Base-by-base conservation (phyloP, 2,888 invertebrate genomes). In the Crocallis elinguaria region DNA sequence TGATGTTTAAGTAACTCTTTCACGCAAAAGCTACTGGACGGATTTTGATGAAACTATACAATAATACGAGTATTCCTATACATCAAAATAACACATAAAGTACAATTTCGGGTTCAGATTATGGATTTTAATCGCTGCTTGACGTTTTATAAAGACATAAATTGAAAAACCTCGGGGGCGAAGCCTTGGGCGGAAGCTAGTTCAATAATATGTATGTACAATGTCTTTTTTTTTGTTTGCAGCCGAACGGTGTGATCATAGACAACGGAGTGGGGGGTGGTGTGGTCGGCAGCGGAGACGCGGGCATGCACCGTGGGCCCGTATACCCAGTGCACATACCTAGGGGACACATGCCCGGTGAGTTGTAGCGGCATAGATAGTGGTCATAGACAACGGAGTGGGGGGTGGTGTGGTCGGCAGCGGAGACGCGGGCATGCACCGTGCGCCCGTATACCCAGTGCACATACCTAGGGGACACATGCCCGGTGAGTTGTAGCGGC, bases 231-330 rank as follows among this genome's bases (percentile, higher is more conserved):
- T 1, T 27, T 27, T n/a, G 3, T 2, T 29, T 29, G 11, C 82
- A 90, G 90, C 87, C 87, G 4, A 90, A 89, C 77, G 89, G 90
- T 33, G 83, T 89, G 42, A 86, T 90, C 0, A 79, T 89, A 2
- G 90, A 90, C 72, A 82, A 77, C 45, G 90, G 90, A 0, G 88
- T 88, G 0, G 88, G 88, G 0, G 89, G 88, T 1, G 90, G 90
- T 0, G 80, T 88, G 9, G 89, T 88, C 0, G 90, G 90, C 25
- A 85, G 88, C 56, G 90, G 90, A 0, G 90, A 89, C 79, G 89
- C 89, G 3, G 88, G 88, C 14, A 73, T 84, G 0, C 87, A 84
- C 39, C 65, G 86, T 0, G 75, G 80, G 0, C 83, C 85, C 0
- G 79, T 86, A 0, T 89, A 88, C 67, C 88, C 87, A 0, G 77